Base-by-base conservation (phyloP, 2,113 vertebrate genomes). In the Anhinga anhinga region DNA sequence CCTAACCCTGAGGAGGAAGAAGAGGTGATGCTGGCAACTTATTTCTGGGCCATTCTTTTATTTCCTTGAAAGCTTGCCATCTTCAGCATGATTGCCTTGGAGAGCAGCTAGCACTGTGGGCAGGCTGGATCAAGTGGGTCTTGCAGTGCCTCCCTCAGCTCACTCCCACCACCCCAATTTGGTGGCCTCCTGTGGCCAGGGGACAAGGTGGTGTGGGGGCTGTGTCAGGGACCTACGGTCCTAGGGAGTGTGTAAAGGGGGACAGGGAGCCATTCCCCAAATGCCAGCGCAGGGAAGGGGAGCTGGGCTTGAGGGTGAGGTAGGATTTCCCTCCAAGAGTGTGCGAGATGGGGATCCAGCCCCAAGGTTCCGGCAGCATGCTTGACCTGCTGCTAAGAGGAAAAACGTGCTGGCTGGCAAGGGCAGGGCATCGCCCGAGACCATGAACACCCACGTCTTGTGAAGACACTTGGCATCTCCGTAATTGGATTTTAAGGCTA, bases 361-460 rank as follows among this genome's bases (percentile, higher is more conserved):
- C 29, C 47, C 32, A 36, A 16, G 56, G 22, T 18, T 69, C 29
- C 1, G 0, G 38, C 49, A 63, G 26, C 4, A 16, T 52, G 49
- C 26, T 50, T 69, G 62, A 27, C 11, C 22, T 69, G 61, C 26
- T 74, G 38, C 61, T 45, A 53, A 45, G 55, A 34, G 49, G 18
- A 70, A 47, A 70, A n/a, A 20, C 1, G 0, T 22, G 49, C 18
- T 40, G 30, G 23, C 32, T 2, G 11, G 53, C 59, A 62, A 72
- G 19, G 22, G 30, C 30, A 29, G n/a, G 65, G 26, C 53, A 78
- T 42, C 34, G 22, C 36, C 38, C 0, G 3, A 65, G 36, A 44
- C 8, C 7, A 9, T 6, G 7, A 70, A 53, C 0, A 1, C 32
- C 29, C 15, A 29, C 11, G 4, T 29, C 74, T 58, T 2, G 0